phyloP scores from a whole-genome alignment of 2,888 invertebrate genomes.

The Aspidiotus rigidus region DNA sequence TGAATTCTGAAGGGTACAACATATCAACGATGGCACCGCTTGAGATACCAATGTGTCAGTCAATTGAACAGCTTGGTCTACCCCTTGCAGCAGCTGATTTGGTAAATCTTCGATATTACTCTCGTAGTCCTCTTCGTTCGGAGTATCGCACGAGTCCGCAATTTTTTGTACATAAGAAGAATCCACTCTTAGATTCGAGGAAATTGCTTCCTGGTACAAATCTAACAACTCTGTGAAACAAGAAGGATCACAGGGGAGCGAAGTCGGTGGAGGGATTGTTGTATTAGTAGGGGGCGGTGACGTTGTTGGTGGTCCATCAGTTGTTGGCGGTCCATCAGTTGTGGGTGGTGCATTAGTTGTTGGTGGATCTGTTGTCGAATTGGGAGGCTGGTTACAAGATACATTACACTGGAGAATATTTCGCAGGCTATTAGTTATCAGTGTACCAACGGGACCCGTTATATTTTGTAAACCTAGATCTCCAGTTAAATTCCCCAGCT shows the following conservation, averaged over 20 bases:
- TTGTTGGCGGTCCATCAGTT: not conserved
- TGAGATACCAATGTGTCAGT: not conserved
- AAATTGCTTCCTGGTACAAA: conserved; percentile 9
- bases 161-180: not conserved
- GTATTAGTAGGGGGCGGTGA: not conserved
- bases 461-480: not conserved
- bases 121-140: not conserved
- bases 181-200: not conserved
- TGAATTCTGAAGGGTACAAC: not conserved
- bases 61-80: not conserved
- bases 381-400: not conserved
- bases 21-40: not conserved
- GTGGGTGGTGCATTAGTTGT: not conserved
- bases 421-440: conserved; percentile 5
- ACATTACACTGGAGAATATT: conserved; percentile 8
- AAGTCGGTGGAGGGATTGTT: not conserved
- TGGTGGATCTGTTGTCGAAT: not conserved
- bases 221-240: not conserved
- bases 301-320: not conserved
- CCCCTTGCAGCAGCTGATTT: conserved; percentile 1
- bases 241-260: not conserved
- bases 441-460: conserved; percentile 13
- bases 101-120: conserved; percentile 10
- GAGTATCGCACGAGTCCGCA: not conserved
- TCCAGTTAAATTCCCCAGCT: not conserved